Conservation (phyloP, 2,888 invertebrate species). For the Hemicrepidius hirtus region DNA sequence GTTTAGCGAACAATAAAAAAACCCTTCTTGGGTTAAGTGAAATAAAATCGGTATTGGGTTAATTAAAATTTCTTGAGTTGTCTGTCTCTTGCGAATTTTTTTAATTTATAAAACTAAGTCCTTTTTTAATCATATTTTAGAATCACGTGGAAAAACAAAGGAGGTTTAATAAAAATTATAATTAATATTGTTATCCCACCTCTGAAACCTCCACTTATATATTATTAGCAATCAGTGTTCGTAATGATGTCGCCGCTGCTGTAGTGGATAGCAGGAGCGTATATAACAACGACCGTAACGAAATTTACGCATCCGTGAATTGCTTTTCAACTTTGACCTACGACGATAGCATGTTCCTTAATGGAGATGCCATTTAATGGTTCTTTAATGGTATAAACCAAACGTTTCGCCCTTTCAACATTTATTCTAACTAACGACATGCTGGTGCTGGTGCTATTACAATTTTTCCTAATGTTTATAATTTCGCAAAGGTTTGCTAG, state of each 20-base stretch:
- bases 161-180: no score
- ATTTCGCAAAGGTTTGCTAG: constrained; percentile 14
- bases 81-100: no score
- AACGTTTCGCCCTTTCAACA: constrained; percentile 16
- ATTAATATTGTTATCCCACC: not conserved
- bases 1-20: no score
- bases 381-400: constrained; percentile 35
- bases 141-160: no score
- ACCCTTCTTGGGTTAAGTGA: no score
- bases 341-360: constrained; percentile 34
- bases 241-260: constrained; percentile 21
- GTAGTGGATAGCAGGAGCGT: constrained; percentile 1
- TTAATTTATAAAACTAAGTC: no score
- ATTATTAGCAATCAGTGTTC: constrained; percentile 26
- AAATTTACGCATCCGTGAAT: constrained; percentile 36
- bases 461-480: constrained; percentile 11
- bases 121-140: no score
- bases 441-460: not conserved
- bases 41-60: no score
- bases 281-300: constrained; percentile 23
- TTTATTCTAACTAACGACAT: constrained; percentile 14
- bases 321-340: constrained; percentile 43
- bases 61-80: no score
- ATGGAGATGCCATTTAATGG: constrained; percentile 41
- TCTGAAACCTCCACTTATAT: not conserved